Evolutionary conservation across 92 coral and sea anemone genomes (phyloP), one percentile per base, ranked within the genome.

Genomic region (Porites rus): DNA sequence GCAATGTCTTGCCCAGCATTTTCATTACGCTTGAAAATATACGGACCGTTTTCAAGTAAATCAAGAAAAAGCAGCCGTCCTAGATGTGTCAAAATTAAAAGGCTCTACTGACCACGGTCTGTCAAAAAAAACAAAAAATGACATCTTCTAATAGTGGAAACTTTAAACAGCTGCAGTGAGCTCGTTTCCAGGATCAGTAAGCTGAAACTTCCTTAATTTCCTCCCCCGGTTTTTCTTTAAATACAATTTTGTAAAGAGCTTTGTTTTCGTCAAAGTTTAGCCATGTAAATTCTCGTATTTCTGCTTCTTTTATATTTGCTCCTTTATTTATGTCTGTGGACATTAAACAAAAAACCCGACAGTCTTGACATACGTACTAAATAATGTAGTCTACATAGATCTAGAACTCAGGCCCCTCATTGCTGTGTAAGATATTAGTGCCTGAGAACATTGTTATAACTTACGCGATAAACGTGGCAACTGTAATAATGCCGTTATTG

Each of bases 1-100:
- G 21, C 11, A 50, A 28, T 63, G 18, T 3, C n/a, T 58, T 80
- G 22, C 14, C 38, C 69, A 52, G 52, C 28, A 81, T 76, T 18
- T 56, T 31, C 69, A 69, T 38, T 70, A 28, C 60, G 13, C 73
- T 16, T 56, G 79, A 16, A 38, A 74, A 74, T 22, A 21, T 25
- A 31, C 31, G 31, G 31, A 28, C 72, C 62, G 20, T 65, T 83
- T 80, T 22, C 87, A 83, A 8, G 9, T 25, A 52, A 63, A 43
- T 21, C 28, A 65, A 74, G 31, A 22, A 74, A 65, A 51, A 73
- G 61, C 72, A 71, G 72, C 31, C 71, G 56, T 10, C 14, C 17
- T 80, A 51, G 63, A 65, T 62, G 53, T 62, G 72, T 65, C 79
- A 61, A 74, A 61, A 73, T 83, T 46, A 51, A 83, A 83, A 51